A percentile compares a stretch with the other conserved stretches of the same genome.
These are phyloP conservation scores for Melanophora roralis DNA, from an alignment of 2,888 invertebrate genomes.

Conservation along the genomic window DNA sequence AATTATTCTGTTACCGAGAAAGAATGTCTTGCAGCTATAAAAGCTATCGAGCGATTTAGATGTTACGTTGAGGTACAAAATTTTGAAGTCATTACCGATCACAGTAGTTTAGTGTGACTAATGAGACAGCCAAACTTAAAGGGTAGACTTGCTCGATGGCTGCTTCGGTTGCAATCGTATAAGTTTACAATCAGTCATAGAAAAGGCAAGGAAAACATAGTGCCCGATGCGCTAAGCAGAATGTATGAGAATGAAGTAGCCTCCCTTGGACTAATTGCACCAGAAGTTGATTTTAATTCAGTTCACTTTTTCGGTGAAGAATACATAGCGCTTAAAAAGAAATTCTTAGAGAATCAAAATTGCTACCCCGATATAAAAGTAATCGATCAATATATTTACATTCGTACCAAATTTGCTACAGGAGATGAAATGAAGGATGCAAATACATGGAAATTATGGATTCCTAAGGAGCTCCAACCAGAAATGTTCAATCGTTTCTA, in stretches of 20 bases:
- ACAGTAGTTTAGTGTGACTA: constrained; percentile 6
- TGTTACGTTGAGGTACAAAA: constrained; percentile 40
- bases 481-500: background rate
- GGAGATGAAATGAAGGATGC: background rate
- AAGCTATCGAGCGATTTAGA: constrained; percentile 46
- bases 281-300: constrained; percentile 20
- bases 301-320: background rate
- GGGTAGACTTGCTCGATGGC: constrained; percentile 11
- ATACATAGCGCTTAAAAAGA: background rate
- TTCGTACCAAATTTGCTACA: constrained; percentile 19
- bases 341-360: background rate
- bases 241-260: constrained; percentile 15
- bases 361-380: background rate
- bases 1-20: background rate
- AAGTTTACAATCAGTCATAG: constrained; percentile 2
- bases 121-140: constrained; percentile 15
- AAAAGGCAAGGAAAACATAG: constrained; percentile 18
- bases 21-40: constrained; percentile 12
- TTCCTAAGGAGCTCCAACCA: background rate
- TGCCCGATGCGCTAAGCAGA: constrained; percentile 8
- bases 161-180: background rate
- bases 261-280: background rate
- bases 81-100: constrained; percentile 1
- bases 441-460: constrained; percentile 57
- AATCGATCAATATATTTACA: background rate